Evolutionary conservation across 2,797 vertebrate genomes (phyloP).

Genomic region (Cuniculus paca): DNA sequence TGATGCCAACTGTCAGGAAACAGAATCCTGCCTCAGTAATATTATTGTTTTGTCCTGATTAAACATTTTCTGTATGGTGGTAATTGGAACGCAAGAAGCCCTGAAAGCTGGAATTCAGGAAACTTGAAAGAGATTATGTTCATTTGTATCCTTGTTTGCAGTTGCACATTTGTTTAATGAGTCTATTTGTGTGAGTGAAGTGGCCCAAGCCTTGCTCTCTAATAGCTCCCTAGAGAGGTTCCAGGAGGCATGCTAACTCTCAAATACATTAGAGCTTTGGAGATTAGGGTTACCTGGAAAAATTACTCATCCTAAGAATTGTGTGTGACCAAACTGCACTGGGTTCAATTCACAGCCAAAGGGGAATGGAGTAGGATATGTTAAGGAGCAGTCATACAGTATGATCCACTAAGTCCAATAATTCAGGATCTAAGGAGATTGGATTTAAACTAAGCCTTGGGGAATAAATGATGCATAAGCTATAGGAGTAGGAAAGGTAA

Average conservation of each 20-base stretch:
- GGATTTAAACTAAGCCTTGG: not conserved
- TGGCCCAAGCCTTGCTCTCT: not conserved
- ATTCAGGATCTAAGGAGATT: not conserved
- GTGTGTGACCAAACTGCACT: not conserved
- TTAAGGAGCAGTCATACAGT: not conserved
- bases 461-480: not conserved
- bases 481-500: not conserved
- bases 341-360: not conserved
- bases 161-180: not conserved
- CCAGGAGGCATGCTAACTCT: not conserved
- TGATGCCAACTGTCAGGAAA: not conserved
- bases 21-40: not conserved
- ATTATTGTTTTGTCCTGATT: slow-evolving; percentile 8
- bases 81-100: not conserved
- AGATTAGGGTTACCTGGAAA: not conserved
- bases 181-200: not conserved
- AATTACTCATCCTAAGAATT: not conserved
- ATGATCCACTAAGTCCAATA: not conserved
- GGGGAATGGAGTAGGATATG: not conserved
- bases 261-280: not conserved
- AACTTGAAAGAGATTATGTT: not conserved
- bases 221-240: not conserved
- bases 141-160: not conserved
- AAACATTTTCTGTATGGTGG: not conserved
- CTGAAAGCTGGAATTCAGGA: not conserved